phyloP scores from a whole-genome alignment of 2,113 vertebrate genomes.

The Elanoides forficatus region DNA sequence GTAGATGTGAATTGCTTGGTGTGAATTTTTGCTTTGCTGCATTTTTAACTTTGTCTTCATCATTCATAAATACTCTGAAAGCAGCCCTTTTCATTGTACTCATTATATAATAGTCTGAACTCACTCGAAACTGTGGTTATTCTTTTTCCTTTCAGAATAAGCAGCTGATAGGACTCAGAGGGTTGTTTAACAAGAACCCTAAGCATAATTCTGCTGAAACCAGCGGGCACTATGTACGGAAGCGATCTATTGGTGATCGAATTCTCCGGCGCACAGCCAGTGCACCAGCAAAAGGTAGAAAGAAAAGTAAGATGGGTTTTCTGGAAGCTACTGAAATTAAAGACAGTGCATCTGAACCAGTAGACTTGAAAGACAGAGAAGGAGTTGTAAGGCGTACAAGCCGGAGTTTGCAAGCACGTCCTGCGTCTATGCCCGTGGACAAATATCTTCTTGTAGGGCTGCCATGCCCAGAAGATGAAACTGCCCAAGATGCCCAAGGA shows the following conservation, averaged over 20 bases:
- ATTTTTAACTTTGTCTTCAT: not conserved
- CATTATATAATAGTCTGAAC: not conserved
- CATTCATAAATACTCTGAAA: not conserved
- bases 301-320: constrained; percentile 89
- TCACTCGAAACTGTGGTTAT: not conserved
- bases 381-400: constrained; percentile 62
- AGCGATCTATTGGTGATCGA: constrained; percentile 88
- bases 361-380: constrained; percentile 55
- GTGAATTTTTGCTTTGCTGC: constrained; percentile 33
- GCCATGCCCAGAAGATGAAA: constrained; percentile 51
- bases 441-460: constrained; percentile 78
- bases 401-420: constrained; percentile 79
- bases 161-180: constrained; percentile 90
- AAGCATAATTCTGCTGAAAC: constrained; percentile 79
- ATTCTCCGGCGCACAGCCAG: constrained; percentile 93
- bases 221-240: constrained; percentile 72
- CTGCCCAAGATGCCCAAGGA: constrained; percentile 42
- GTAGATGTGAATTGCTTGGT: constrained; percentile 40
- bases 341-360: constrained; percentile 66
- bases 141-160: constrained; percentile 76
- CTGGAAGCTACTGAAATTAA: constrained; percentile 82
- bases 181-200: constrained; percentile 88
- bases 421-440: constrained; percentile 91
- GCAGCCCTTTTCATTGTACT: not conserved
- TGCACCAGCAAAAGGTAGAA: constrained; percentile 92